Evolutionary conservation across 2,113 vertebrate genomes (phyloP), one percentile per base, ranked within the genome.

Genomic region (Thamnaconus septentrionalis): DNA sequence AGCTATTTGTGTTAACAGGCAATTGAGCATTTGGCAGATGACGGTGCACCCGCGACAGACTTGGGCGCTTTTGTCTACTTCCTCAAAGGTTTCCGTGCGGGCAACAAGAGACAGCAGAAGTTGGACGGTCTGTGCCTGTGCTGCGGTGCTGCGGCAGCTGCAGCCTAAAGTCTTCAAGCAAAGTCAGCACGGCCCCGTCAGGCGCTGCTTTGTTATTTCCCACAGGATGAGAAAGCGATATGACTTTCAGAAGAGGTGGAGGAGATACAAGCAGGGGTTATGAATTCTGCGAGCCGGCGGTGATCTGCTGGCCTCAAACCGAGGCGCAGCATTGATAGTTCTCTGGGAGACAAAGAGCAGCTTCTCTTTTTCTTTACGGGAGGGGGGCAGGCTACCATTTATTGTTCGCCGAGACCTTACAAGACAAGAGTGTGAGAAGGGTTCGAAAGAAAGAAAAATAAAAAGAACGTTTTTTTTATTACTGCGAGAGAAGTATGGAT

Each of bases 241-340:
- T 80, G 79, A 87, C 76, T 85, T 83, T 62, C 85, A 79, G 70
- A 69, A 66, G 73, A 75, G 81, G 81, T 81, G 86, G 81, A 83
- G 66, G 78, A 85, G 64, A 78, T 59, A 74, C 53, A 55, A 40
- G 45, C 82, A 75, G 78, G 82, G 86, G 85, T 90, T 88, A 88
- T 69, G 79, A 80, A 77, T 78, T 86, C 73, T 75, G 74, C 79
- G 72, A 81, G 74, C 71, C 76, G 68, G 64, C 75, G 82, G 86
- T 89, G 86, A 90, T 85, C 84, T 75, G 80, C 72, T 85, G 80
- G 82, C 85, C 85, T 83, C 82, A 75, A 31, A 31, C 18, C 18
- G 18, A 31, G 18, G 18, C 18, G 18, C 18, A 31, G 18, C 18
- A 31, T 31, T 31, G 18, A 31, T 31, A 31, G 18, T 31, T 50